Base-by-base conservation (phyloP, 2,888 invertebrate species). In the Ariolimax columbianus region DNA sequence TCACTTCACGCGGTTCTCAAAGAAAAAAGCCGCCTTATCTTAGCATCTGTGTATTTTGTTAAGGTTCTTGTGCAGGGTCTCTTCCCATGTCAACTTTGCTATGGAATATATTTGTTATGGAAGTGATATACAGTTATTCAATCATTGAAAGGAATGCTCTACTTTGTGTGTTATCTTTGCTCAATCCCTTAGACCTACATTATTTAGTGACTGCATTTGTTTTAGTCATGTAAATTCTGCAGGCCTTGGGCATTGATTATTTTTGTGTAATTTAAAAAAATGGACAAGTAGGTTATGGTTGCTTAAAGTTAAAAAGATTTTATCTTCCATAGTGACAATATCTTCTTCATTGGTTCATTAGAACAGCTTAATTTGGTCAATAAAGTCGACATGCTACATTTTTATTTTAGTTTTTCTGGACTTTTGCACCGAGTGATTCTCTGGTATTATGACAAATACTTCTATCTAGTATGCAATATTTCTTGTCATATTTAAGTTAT, bases 1-100 rank as follows among this genome's bases (percentile, higher is more conserved):
- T 26, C 85, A 85, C 43, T 85, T 85, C 68, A 85, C 85, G n/a
- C 82, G 85, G 19, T 85, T 85, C 68, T 85, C 85, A 66, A 85
- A 85, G 77, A 85, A 85, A 51, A 85, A 85, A 63, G 82, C 81
- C 11, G 81, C 77, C 14, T 59, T 82, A 55, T 85, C 85, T 40
- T 85, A 85, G 82, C 77, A 77, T n/a, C 63, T 4, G 7, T 36
- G 59, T 33, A 36, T 36, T 77, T 55, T 77, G 59, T 78, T 59
- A 26, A 23, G 7, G 36, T 38, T 63, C n/a, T n/a, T 59, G 78
- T 78, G 38, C n/a, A n/a, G 40, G 63, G 38, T 63, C 40, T 63
- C 40, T 38, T 1, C 30, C 38, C 51, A 59, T 78, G 38, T 78
- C 59, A 38, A 78, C 38, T 38, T 78, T 78, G 77, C 63, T 78